Evolutionary conservation across 2,113 vertebrate genomes (phyloP).

Genomic region (Pangasianodon gigas): DNA sequence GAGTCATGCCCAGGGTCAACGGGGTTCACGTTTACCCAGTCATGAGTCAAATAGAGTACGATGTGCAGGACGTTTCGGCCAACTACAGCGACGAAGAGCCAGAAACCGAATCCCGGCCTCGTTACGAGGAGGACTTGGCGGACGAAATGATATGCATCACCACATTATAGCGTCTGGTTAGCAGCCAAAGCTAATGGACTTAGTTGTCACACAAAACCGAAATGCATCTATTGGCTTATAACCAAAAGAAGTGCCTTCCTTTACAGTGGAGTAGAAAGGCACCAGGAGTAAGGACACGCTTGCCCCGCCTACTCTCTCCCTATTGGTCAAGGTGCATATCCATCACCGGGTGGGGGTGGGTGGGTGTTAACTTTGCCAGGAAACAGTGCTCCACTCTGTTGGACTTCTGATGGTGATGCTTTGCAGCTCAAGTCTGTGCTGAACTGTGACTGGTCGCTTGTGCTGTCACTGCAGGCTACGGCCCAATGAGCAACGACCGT

Average conservation of each 20-base stretch:
- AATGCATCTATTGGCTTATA: conserved; percentile 78
- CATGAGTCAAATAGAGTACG: conserved; percentile 82
- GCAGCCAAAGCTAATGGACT: conserved; percentile 38
- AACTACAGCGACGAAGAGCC: conserved; percentile 95
- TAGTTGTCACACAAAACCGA: conserved; percentile 51
- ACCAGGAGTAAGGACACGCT: conserved; percentile 73
- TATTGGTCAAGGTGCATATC: conserved; percentile 51
- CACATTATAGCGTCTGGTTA: conserved; percentile 87
- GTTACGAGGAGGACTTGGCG: conserved; percentile 94
- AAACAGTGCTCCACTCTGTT: conserved; percentile 40
- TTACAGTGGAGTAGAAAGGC: conserved; percentile 81
- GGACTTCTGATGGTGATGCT: conserved; percentile 32
- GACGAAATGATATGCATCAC: conserved; percentile 99
- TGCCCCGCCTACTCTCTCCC: conserved; percentile 53
- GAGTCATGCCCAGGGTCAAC: conserved; percentile 75
- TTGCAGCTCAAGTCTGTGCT: conserved; percentile 42
- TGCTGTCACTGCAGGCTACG: conserved; percentile 59
- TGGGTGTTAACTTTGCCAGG: background rate
- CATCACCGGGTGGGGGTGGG: background rate
- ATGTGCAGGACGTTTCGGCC: conserved; percentile 87
- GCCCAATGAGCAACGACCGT: conserved; percentile 61
- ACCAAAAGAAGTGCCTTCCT: conserved; percentile 97
- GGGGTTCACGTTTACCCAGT: conserved; percentile 82
- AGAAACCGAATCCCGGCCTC: conserved; percentile 73
- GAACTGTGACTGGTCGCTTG: conserved; percentile 55